Base-by-base conservation (phyloP, 92 coral and sea anemone genomes). In the Virgularia gustaviana region DNA sequence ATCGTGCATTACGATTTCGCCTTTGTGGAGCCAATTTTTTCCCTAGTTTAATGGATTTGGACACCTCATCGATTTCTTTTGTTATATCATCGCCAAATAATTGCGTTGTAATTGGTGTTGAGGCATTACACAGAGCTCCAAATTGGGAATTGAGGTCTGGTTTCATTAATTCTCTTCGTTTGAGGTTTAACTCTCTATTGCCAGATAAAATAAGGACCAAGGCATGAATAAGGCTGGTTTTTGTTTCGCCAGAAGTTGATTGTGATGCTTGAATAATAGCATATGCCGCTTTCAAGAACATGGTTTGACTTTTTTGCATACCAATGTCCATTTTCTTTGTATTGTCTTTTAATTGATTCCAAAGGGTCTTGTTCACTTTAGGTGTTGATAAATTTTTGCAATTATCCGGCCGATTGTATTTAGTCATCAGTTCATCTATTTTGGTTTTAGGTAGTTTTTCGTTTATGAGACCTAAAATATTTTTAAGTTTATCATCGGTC, bases 1-100 rank as follows among this genome's bases (percentile, higher is more conserved):
- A n/a, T n/a, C n/a, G n/a, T n/a, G n/a, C n/a, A n/a, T n/a, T n/a
- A n/a, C n/a, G n/a, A n/a, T n/a, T n/a, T n/a, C n/a, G n/a, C n/a
- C n/a, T n/a, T n/a, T n/a, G n/a, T n/a, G n/a, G n/a, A n/a, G n/a
- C n/a, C n/a, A n/a, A n/a, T n/a, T n/a, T n/a, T n/a, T n/a, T n/a
- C n/a, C n/a, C n/a, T n/a, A n/a, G n/a, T n/a, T n/a, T n/a, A n/a
- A n/a, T n/a, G n/a, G n/a, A n/a, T n/a, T n/a, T n/a, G n/a, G n/a
- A n/a, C n/a, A n/a, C n/a, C n/a, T n/a, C n/a, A n/a, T n/a, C n/a
- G n/a, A n/a, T n/a, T n/a, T n/a, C n/a, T 47, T 80, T 80, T 24
- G 73, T 44, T 22, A 72, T 44, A 66, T 72, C 85, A 38, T 72
- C 85, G 10, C 85, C 79, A 73, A 80, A 80, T 20, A 80, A 45